Percentiles rank a stretch among this genome's conserved stretches.
phyloP scores from a whole-genome alignment of 2,888 invertebrate species.

The Rugalucina vietnamica region DNA sequence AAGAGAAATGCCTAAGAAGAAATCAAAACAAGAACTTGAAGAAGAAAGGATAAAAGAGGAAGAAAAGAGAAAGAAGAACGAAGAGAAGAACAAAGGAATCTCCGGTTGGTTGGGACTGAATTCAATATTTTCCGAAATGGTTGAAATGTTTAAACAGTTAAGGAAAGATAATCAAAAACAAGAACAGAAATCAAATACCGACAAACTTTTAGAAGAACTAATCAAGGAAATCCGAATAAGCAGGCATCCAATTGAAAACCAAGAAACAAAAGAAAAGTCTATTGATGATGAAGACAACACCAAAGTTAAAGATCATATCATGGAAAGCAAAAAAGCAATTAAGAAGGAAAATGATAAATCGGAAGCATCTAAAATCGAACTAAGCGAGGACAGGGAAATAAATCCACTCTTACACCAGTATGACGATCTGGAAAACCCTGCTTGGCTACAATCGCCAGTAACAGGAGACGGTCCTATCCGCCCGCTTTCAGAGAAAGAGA shows the following conservation, averaged over 20 bases:
- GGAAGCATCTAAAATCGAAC: too few relatives aligned
- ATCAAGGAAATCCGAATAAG: constrained; percentile 62
- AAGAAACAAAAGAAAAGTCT: too few relatives aligned
- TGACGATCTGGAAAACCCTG: constrained; percentile 93
- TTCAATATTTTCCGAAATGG: constrained; percentile 68
- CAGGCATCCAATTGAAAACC: constrained; percentile 19
- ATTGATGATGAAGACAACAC: too few relatives aligned
- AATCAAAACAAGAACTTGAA: constrained; percentile 86
- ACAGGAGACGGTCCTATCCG: constrained; percentile 96
- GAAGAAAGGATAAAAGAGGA: constrained; percentile 89
- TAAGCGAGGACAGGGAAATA: too few relatives aligned
- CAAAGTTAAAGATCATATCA: too few relatives aligned
- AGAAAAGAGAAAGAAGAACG: constrained; percentile 87
- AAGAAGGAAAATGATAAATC: too few relatives aligned
- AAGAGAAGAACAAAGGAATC: constrained; percentile 91
- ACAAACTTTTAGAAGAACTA: constrained; percentile 69
- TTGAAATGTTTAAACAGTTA: constrained; percentile 67
- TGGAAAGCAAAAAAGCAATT: too few relatives aligned
- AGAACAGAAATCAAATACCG: constrained; percentile 61
- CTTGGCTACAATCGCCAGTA: constrained; percentile 96
- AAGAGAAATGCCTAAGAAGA: constrained; percentile 88
- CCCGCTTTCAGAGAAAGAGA: constrained; percentile 91
- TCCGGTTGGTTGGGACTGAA: constrained; percentile 77
- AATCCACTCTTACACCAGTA: too few relatives aligned
- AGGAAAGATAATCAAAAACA: constrained; percentile 37